Conservation (phyloP, 2,888 invertebrate genomes). For the Pelosia muscerda region DNA sequence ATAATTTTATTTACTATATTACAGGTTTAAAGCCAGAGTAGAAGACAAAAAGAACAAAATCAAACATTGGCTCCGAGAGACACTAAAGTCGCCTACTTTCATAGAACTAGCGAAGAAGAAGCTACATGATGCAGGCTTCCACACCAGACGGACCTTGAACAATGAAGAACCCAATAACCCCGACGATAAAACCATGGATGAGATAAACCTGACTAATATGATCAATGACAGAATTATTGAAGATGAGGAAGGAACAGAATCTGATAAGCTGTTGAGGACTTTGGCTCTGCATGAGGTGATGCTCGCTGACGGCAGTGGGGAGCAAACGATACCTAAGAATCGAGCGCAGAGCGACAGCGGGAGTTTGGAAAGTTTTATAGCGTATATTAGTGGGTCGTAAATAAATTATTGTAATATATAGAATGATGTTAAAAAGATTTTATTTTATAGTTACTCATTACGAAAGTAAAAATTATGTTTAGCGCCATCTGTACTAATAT, state of each 20-base stretch:
- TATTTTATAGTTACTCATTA: not conserved
- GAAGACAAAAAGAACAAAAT: slow-evolving; percentile 81
- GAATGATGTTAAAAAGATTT: not conserved
- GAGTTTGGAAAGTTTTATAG: slow-evolving; percentile 54
- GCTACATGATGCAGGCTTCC: slow-evolving; percentile 68
- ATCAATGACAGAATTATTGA: slow-evolving; percentile 76
- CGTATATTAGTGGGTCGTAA: slow-evolving; percentile 42
- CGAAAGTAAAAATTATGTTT: not conserved
- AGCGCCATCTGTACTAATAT: slow-evolving; percentile 3
- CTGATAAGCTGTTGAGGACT: slow-evolving; percentile 69
- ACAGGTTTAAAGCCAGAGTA: slow-evolving; percentile 76
- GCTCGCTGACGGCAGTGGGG: slow-evolving; percentile 46
- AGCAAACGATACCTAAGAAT: slow-evolving; percentile 7
- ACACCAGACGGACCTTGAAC: slow-evolving; percentile 50
- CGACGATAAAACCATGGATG: slow-evolving; percentile 73
- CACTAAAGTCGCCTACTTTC: slow-evolving; percentile 73
- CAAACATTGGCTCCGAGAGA: slow-evolving; percentile 77
- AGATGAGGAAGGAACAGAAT: slow-evolving; percentile 64
- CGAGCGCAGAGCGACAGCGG: slow-evolving; percentile 30
- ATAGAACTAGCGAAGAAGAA: slow-evolving; percentile 77
- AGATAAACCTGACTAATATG: slow-evolving; percentile 73
- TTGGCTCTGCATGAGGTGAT: slow-evolving; percentile 74
- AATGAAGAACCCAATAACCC: slow-evolving; percentile 37
- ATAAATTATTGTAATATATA: slow-evolving; percentile 23
- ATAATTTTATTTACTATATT: slow-evolving; percentile 6